Evolutionary conservation across 2,797 vertebrate genomes (phyloP).

Genomic region (Melanogrammus aeglefinus): DNA sequence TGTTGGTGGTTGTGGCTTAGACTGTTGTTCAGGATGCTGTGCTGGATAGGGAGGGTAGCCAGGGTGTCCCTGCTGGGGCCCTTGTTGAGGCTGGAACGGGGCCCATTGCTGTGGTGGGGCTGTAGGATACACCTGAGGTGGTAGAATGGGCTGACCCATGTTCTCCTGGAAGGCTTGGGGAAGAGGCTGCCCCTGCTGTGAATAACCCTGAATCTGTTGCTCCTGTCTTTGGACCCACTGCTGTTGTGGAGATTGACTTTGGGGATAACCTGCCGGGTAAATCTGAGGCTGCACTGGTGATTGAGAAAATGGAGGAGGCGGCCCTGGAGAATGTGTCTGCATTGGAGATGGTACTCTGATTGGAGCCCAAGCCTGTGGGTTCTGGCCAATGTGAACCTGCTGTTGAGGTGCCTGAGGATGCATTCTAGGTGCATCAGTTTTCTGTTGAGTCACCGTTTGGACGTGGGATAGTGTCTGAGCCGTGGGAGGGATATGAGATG

Average conservation of each 20-base stretch:
- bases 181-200: slow-evolving; percentile 40
- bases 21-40: slow-evolving; percentile 38
- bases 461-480: slow-evolving; percentile 14
- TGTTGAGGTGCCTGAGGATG: slow-evolving; percentile 21
- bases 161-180: slow-evolving; percentile 43
- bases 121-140: slow-evolving; percentile 40
- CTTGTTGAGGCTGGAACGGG: slow-evolving; percentile 33
- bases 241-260: slow-evolving; percentile 41
- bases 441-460: slow-evolving; percentile 10
- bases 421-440: slow-evolving; percentile 8
- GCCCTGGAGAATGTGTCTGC: slow-evolving; percentile 35
- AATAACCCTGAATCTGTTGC: slow-evolving; percentile 36
- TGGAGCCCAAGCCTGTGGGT: slow-evolving; percentile 43
- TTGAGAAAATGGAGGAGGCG: slow-evolving; percentile 43
- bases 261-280: slow-evolving; percentile 46
- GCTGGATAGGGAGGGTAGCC: slow-evolving; percentile 37
- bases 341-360: slow-evolving; percentile 43
- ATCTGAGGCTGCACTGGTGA: slow-evolving; percentile 35
- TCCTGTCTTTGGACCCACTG: slow-evolving; percentile 58
- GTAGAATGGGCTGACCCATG: slow-evolving; percentile 24
- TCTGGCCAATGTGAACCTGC: slow-evolving; percentile 37
- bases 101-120: slow-evolving; percentile 48
- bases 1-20: slow-evolving; percentile 39
- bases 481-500: background rate
- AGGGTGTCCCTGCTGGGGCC: slow-evolving; percentile 21